Base-by-base conservation (phyloP, 2,113 vertebrate species). In the Carassius gibelio region DNA sequence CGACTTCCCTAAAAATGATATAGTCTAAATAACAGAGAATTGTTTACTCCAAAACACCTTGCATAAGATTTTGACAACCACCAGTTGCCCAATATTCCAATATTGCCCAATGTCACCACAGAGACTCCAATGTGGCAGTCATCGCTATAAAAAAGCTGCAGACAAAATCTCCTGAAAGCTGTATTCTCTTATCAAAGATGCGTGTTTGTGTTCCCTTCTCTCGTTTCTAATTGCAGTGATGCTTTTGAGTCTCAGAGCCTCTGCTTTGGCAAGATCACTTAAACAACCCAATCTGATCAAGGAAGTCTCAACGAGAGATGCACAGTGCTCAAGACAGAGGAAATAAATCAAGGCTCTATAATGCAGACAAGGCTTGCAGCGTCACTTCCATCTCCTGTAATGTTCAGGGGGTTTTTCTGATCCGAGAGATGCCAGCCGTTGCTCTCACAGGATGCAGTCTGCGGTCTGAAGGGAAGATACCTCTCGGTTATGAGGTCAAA, bases 391-490 rank as follows among this genome's bases (percentile, higher is more conserved):
- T 14, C 23, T 62, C 6, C 26, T 1, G 7, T 4, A 38, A 38
- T 38, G 36, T 14, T 38, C 36, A 38, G 36, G 36, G 36, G 36
- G 2, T 38, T 38, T 38, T 5, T 38, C 4, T 38, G 36, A 38
- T 4, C 36, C 5, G 36, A 38, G 36, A 38, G 36, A 38, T 38
- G 36, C 3, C 4, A 38, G 42, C 17, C 8, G 0, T 57, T 57
- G 48, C 45, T 34, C 15, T 57, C 19, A 19, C 30, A 77, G 75
- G 17, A 77, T 57, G 52, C 1, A 2, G 50, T 21, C 50, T 77
- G 75, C 3, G 75, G 75, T 76, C 57, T 34, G 17, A 76, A 76
- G 26, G 75, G 75, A 34, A 76, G 26, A 77, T 17, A 57, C 50
- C 50, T 34, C 4, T 3, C 42, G 7, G 26, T 55, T 55, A 19